Conservation (phyloP, 1,140 invertebrate species). For the Meloidogyne floridensis region DNA sequence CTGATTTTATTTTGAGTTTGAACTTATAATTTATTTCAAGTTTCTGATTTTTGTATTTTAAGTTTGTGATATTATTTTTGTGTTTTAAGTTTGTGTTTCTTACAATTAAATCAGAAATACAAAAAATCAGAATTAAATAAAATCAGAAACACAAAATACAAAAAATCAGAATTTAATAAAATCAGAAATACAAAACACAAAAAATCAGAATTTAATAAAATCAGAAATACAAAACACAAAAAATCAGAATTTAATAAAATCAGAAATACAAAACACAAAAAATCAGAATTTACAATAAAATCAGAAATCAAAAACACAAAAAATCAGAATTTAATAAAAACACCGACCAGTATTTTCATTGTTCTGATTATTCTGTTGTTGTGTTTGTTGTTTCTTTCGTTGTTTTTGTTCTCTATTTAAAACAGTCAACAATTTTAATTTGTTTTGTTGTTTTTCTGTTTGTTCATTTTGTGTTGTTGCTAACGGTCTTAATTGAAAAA, state of each 20-base stretch:
- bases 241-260: background rate
- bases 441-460: background rate
- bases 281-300: background rate
- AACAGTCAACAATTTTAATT: background rate
- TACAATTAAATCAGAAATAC: background rate
- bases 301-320: too few species aligned
- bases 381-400: background rate
- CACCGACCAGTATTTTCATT: background rate
- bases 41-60: too few species aligned
- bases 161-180: background rate
- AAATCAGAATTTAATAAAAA: background rate
- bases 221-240: background rate
- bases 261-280: background rate
- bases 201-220: background rate
- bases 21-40: too few species aligned
- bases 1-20: too few species aligned
- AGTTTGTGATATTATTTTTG: too few species aligned
- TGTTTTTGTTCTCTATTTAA: background rate
- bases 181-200: background rate
- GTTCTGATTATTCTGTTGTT: background rate
- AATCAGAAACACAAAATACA: background rate
- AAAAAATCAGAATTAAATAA: background rate
- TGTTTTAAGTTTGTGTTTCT: too few species aligned
- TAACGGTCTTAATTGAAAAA: background rate
- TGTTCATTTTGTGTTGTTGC: background rate